Percentiles rank a stretch among this genome's conserved stretches.
These are phyloP conservation scores for Lontra canadensis DNA, from an alignment of 2,113 vertebrate species.

Conservation along the genomic window DNA sequence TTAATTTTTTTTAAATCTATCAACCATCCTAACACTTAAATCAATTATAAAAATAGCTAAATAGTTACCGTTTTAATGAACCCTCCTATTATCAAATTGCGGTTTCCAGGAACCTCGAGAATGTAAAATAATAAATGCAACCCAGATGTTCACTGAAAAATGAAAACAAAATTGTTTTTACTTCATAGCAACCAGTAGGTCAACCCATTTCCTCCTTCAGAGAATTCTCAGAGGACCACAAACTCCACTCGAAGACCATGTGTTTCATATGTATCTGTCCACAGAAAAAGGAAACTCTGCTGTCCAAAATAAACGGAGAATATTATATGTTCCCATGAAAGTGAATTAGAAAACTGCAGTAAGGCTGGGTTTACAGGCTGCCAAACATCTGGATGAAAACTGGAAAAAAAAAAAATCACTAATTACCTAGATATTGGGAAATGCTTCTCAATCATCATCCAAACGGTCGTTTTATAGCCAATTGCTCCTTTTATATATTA, in stretches of 20 bases:
- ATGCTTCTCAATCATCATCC: conserved; percentile 28
- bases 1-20: background rate
- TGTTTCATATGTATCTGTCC: conserved; percentile 78
- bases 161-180: conserved; percentile 85
- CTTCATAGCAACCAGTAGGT: conserved; percentile 89
- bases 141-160: conserved; percentile 84
- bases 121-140: conserved; percentile 85
- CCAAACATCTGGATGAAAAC: conserved; percentile 74
- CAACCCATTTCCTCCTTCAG: conserved; percentile 87
- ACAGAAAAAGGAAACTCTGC: conserved; percentile 81
- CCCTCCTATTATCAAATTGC: conserved; percentile 75
- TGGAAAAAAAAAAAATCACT: background rate
- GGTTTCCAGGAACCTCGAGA: conserved; percentile 81
- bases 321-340: conserved; percentile 82
- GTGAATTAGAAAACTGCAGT: conserved; percentile 31
- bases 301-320: conserved; percentile 80
- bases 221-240: conserved; percentile 83
- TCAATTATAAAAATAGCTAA: conserved; percentile 42
- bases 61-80: conserved; percentile 69
- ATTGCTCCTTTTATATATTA: conserved; percentile 21
- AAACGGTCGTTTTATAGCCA: conserved; percentile 18
- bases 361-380: background rate
- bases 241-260: conserved; percentile 74
- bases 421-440: conserved; percentile 52
- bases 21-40: conserved; percentile 7